phyloP scores from a whole-genome alignment of 2,797 vertebrate species.

The Tadarida brasiliensis region DNA sequence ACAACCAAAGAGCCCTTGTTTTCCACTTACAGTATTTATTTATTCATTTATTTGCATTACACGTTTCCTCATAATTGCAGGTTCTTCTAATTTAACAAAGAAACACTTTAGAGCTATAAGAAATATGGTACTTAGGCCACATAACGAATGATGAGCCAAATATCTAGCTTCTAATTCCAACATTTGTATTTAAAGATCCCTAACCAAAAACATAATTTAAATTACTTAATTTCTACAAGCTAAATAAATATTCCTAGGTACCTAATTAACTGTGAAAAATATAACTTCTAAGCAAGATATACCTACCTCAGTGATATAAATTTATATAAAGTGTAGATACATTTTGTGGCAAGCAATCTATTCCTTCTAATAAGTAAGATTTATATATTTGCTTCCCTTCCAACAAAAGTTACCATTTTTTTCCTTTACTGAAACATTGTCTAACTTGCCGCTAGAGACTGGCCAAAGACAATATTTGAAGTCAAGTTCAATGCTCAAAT shows the following conservation, averaged over 20 bases:
- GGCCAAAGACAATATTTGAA: slow-evolving; percentile 40
- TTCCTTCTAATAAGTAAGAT: not conserved
- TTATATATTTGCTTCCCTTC: not conserved
- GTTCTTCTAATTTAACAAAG: slow-evolving; percentile 30
- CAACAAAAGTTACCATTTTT: slow-evolving; percentile 9
- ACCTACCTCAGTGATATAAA: not conserved
- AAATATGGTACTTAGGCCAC: not conserved
- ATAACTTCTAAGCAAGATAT: slow-evolving; percentile 16
- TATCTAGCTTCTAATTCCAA: not conserved
- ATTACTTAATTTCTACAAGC: slow-evolving; percentile 22
- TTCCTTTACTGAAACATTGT: not conserved
- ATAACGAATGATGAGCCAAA: not conserved
- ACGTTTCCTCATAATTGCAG: not conserved
- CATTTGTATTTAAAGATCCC: not conserved
- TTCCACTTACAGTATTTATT: not conserved
- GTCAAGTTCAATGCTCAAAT: not conserved
- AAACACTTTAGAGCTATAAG: not conserved
- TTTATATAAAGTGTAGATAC: not conserved
- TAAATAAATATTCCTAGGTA: not conserved
- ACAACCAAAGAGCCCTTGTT: not conserved
- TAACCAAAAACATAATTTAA: slow-evolving; percentile 17
- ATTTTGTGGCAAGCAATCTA: not conserved
- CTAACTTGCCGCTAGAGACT: not conserved
- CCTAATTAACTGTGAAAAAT: not conserved
- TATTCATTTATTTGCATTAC: slow-evolving; percentile 4